These are phyloP conservation scores for Trissolcus japonicus DNA, from an alignment of 2,888 invertebrate genomes.

Conservation along the genomic window DNA sequence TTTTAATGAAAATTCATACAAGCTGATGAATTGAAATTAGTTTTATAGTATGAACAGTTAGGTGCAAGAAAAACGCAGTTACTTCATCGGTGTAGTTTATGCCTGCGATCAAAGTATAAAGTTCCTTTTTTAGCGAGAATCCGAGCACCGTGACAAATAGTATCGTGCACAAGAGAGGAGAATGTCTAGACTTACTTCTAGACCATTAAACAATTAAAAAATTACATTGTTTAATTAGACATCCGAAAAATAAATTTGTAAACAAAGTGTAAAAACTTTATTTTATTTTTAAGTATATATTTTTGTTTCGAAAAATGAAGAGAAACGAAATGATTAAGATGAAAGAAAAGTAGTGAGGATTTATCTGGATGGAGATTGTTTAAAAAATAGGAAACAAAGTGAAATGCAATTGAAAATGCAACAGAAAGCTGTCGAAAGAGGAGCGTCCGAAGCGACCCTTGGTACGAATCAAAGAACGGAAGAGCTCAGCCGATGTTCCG, in stretches of 20 bases:
- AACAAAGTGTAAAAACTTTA: no score
- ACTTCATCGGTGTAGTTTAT: conserved; percentile 23
- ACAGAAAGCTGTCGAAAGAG: conserved; percentile 37
- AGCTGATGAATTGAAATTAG: conserved; percentile 13
- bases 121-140: conserved; percentile 28
- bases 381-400: neutral
- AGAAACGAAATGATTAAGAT: neutral
- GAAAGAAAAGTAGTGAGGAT: neutral
- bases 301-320: no score
- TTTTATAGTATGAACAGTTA: conserved; percentile 28
- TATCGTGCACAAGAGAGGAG: conserved; percentile 12
- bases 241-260: no score
- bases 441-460: conserved; percentile 39
- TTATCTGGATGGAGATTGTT: neutral
- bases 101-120: conserved; percentile 18
- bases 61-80: conserved; percentile 16
- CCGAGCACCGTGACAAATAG: conserved; percentile 29
- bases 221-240: neutral
- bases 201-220: conserved; percentile 18
- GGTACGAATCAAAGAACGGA: conserved; percentile 64
- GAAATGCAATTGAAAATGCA: conserved; percentile 9
- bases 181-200: conserved; percentile 29
- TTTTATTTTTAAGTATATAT: neutral
- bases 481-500: conserved; percentile 75
- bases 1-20: no score